These are phyloP conservation scores for Meda fulgida DNA, from an alignment of 2,797 vertebrate genomes.

Conservation along the genomic window DNA sequence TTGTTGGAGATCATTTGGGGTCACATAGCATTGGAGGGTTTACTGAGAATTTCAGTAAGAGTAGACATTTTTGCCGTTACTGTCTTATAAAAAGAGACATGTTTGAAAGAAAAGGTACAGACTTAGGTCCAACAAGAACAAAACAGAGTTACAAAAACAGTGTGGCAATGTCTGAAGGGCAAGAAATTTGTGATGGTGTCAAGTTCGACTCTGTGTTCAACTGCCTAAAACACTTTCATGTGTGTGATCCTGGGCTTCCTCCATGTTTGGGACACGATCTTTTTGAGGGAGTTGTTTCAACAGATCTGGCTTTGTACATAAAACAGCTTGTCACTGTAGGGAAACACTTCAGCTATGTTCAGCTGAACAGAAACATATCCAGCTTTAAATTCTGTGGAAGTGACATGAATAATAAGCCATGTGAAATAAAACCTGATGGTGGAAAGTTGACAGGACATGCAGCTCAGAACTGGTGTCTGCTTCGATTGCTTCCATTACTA, in stretches of 20 bases:
- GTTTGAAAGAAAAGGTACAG: too few species aligned
- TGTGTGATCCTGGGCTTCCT: too few species aligned
- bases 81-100: too few species aligned
- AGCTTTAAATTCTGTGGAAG: not conserved
- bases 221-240: too few species aligned
- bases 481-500: not conserved
- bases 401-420: conserved; percentile 3
- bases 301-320: conserved; percentile 5
- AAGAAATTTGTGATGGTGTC: too few species aligned
- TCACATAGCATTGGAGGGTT: not conserved
- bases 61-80: not conserved
- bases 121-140: too few species aligned
- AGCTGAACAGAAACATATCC: not conserved
- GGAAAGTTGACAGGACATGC: too few species aligned
- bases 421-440: too few species aligned
- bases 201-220: too few species aligned
- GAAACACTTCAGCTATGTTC: not conserved
- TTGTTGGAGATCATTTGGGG: not conserved
- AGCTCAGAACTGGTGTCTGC: conserved; percentile 9
- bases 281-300: conserved; percentile 8
- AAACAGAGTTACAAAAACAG: too few species aligned
- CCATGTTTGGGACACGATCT: not conserved
- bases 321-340: not conserved
- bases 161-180: too few species aligned
- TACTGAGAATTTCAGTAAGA: conserved; percentile 6